These are phyloP conservation scores for Odocoileus hemionus DNA, from an alignment of 2,113 vertebrate genomes.

Conservation along the genomic window DNA sequence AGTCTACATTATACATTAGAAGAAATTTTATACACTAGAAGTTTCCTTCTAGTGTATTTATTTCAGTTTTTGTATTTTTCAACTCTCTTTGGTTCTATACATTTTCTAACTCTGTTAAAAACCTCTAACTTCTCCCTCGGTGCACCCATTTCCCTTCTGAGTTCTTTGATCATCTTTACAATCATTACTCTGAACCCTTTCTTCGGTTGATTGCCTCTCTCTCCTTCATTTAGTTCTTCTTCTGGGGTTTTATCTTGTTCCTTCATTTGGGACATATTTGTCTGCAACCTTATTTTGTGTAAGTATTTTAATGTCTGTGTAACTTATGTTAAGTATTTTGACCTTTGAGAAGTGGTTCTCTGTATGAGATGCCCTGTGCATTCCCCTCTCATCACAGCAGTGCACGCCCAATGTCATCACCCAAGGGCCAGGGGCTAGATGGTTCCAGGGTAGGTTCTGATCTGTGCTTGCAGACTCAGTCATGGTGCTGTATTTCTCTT, in stretches of 20 bases:
- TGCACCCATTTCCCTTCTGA: neutral
- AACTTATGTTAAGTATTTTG: neutral
- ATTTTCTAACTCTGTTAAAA: neutral
- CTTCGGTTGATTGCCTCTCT: neutral
- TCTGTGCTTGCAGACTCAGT: neutral
- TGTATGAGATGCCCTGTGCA: neutral
- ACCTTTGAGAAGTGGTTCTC: neutral
- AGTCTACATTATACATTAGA: neutral
- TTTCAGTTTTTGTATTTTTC: neutral
- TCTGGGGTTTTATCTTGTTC: neutral
- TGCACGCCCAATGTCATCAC: neutral
- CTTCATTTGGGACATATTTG: neutral
- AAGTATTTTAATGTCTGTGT: neutral
- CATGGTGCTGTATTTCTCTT: neutral
- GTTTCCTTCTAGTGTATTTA: neutral
- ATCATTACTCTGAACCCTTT: neutral
- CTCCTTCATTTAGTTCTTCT: neutral
- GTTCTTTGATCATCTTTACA: neutral
- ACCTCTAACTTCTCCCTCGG: neutral
- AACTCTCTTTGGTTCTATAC: neutral
- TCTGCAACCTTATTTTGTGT: neutral
- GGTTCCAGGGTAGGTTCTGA: neutral
- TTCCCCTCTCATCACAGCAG: rapidly evolving
- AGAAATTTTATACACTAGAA: neutral
- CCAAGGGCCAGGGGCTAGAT: neutral